phyloP scores from a whole-genome alignment of 2,888 invertebrate genomes.

The Microplitis manilae region DNA sequence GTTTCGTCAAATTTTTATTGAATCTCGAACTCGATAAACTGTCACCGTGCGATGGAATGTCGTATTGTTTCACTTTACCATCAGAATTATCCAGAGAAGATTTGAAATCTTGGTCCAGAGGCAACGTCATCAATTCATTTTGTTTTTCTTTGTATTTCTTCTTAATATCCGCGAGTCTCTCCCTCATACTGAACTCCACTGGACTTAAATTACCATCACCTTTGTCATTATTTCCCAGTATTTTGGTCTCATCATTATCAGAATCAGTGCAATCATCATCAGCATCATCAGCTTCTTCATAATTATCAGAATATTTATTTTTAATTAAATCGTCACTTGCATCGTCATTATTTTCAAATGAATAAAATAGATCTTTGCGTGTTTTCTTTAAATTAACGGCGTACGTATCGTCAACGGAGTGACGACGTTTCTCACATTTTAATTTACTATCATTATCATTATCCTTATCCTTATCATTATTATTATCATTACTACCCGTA shows the following conservation, averaged over 20 bases:
- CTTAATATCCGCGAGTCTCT: constrained; percentile 85
- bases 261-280: constrained; percentile 54
- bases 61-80: constrained; percentile 33
- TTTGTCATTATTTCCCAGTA: constrained; percentile 49
- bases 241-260: constrained; percentile 43
- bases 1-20: constrained; percentile 66
- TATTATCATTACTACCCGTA: background rate
- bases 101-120: constrained; percentile 65
- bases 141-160: constrained; percentile 88
- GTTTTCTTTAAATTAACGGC: constrained; percentile 39
- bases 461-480: constrained; percentile 45
- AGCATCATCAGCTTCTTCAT: constrained; percentile 32
- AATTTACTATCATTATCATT: constrained; percentile 42
- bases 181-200: constrained; percentile 87
- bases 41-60: constrained; percentile 44
- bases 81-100: background rate
- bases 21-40: constrained; percentile 54
- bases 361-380: constrained; percentile 44
- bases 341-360: constrained; percentile 51
- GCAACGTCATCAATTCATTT: constrained; percentile 83
- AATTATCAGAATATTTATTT: constrained; percentile 14
- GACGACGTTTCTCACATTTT: constrained; percentile 54
- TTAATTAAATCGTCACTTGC: constrained; percentile 51
- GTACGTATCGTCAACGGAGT: constrained; percentile 42
- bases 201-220: constrained; percentile 77